Percentiles rank a stretch among this genome's conserved stretches.
phyloP scores from a whole-genome alignment of 2,797 vertebrate species.

The Kryptopterus vitreolus region DNA sequence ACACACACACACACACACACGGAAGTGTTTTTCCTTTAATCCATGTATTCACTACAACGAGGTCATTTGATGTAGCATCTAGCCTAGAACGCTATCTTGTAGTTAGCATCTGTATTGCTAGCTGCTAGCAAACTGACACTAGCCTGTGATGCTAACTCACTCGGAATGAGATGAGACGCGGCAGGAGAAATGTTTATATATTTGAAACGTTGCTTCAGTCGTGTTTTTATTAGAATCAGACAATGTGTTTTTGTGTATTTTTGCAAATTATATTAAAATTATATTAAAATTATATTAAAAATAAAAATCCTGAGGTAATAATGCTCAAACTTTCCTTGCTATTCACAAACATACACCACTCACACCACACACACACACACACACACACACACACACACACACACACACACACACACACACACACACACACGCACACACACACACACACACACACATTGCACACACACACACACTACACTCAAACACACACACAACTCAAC shows the following conservation, averaged over 20 bases:
- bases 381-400: slow-evolving; percentile 27
- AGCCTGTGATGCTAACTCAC: not conserved
- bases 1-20: not conserved
- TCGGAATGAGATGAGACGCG: not conserved
- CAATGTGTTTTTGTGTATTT: not conserved
- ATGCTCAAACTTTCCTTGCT: too few species aligned
- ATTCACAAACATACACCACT: slow-evolving; percentile 21
- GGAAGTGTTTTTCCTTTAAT: not conserved
- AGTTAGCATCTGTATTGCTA: slow-evolving; percentile 7
- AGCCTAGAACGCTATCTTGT: not conserved
- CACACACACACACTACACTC: slow-evolving; percentile 32
- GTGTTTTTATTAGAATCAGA: not conserved
- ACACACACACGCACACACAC: too few species aligned
- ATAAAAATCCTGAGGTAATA: not conserved
- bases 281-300: not conserved
- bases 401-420: slow-evolving; percentile 34
- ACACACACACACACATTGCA: slow-evolving; percentile 51
- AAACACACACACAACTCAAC: slow-evolving; percentile 31
- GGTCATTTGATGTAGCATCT: not conserved
- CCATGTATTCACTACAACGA: not conserved
- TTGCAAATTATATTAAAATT: not conserved
- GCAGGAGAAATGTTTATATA: not conserved
- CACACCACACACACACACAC: too few species aligned
- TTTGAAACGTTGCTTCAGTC: not conserved
- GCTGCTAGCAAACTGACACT: not conserved